phyloP scores from a whole-genome alignment of 2,888 invertebrate species.

The Ferrisia virgata region DNA sequence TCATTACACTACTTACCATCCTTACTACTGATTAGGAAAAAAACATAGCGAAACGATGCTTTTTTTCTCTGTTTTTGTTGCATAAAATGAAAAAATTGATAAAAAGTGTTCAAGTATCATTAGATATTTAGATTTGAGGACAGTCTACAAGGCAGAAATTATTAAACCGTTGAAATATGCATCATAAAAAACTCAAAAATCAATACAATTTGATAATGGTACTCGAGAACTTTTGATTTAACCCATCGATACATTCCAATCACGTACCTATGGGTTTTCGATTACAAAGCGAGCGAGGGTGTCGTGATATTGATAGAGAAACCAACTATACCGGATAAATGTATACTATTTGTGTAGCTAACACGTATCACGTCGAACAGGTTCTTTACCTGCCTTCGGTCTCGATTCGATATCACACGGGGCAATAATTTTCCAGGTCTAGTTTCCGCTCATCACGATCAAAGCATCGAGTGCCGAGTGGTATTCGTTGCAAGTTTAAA shows the following conservation, averaged over 20 bases:
- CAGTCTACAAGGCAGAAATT: too few relatives aligned
- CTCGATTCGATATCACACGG: neutral
- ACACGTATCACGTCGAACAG: neutral
- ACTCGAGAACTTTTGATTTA: too few relatives aligned
- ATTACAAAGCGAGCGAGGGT: neutral
- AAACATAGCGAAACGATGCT: too few relatives aligned
- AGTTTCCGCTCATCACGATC: constrained; percentile 15
- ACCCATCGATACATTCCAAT: neutral
- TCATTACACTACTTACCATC: too few relatives aligned
- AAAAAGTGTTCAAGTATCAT: too few relatives aligned
- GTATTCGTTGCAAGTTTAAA: neutral
- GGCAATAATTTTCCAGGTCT: neutral
- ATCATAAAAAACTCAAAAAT: too few relatives aligned
- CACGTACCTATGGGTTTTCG: neutral
- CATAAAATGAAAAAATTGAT: too few relatives aligned
- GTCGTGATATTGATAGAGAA: neutral
- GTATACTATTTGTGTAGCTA: neutral
- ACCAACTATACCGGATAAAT: neutral
- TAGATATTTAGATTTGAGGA: too few relatives aligned
- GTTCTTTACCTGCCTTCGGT: neutral
- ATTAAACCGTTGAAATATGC: too few relatives aligned
- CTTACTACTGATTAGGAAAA: too few relatives aligned
- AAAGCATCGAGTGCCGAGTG: neutral
- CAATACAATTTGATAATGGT: too few relatives aligned
- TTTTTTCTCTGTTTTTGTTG: too few relatives aligned